A percentile compares a stretch with the other conserved stretches of the same genome.
phyloP scores from a whole-genome alignment of 2,113 vertebrate genomes.

The Sorex fumeus region DNA sequence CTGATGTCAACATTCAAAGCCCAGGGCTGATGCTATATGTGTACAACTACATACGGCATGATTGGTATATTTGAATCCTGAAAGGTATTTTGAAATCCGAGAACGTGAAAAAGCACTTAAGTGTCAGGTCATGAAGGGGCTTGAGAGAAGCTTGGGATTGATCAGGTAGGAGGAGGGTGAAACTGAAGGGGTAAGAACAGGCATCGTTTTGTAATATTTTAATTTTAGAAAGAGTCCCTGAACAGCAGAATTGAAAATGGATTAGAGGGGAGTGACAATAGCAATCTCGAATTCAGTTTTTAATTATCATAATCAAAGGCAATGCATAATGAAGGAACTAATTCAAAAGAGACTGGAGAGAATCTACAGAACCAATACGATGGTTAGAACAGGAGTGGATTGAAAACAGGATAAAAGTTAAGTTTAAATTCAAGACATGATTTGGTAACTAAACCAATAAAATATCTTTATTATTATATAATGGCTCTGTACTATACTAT shows the following conservation, averaged over 20 bases:
- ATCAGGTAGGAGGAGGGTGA: neutral
- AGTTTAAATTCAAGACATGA: neutral
- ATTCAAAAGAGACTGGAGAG: neutral
- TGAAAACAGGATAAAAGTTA: neutral
- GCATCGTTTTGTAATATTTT: neutral
- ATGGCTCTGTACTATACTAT: too few species aligned
- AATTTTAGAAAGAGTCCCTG: conserved; percentile 2
- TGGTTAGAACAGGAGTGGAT: neutral
- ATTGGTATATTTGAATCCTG: neutral
- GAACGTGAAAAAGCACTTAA: neutral
- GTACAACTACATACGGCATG: neutral
- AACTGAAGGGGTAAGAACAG: neutral
- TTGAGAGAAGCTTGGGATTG: neutral
- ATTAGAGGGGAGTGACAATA: neutral
- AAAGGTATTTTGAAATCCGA: neutral
- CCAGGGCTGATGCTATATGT: neutral
- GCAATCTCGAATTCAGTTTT: neutral
- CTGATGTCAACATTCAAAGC: neutral
- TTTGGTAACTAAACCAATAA: neutral
- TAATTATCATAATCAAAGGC: neutral
- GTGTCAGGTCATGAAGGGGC: neutral
- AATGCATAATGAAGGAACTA: neutral
- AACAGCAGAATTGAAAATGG: neutral
- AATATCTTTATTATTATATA: neutral
- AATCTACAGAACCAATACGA: neutral